Percentiles rank a stretch among this genome's conserved stretches.
phyloP scores from a whole-genome alignment of 1,140 invertebrate species.

The Neomicropteryx cornuta region DNA sequence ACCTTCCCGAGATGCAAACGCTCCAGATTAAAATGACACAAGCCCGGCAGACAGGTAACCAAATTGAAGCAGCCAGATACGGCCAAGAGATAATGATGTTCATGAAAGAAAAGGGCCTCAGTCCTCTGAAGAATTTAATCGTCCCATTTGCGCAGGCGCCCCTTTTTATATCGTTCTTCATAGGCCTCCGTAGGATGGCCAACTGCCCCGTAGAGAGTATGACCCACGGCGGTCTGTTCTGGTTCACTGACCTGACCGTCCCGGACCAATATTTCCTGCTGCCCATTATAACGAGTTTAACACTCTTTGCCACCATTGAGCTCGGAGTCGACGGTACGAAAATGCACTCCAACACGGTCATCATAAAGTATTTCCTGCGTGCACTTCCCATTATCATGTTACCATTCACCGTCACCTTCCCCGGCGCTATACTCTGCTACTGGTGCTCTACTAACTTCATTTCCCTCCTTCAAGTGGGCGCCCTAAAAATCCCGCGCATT shows the following conservation, averaged over 20 bases:
- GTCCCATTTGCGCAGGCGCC: slow-evolving; percentile 77
- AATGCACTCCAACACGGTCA: slow-evolving; percentile 47
- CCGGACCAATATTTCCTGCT: slow-evolving; percentile 83
- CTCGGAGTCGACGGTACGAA: slow-evolving; percentile 67
- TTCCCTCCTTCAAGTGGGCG: slow-evolving; percentile 69
- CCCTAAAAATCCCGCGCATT: slow-evolving; percentile 67
- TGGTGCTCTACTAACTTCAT: slow-evolving; percentile 87
- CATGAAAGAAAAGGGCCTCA: slow-evolving; percentile 72
- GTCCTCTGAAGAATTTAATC: slow-evolving; percentile 70
- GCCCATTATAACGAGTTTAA: slow-evolving; percentile 73
- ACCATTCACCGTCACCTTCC: slow-evolving; percentile 80
- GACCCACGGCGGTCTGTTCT: slow-evolving; percentile 76
- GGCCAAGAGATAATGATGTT: slow-evolving; percentile 64
- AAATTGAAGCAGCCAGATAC: slow-evolving; percentile 60
- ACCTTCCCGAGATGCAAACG: slow-evolving; percentile 67
- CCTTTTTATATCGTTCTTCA: slow-evolving; percentile 85
- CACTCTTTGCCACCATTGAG: slow-evolving; percentile 73
- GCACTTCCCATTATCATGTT: slow-evolving; percentile 72
- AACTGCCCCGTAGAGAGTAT: slow-evolving; percentile 81
- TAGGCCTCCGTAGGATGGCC: slow-evolving; percentile 74
- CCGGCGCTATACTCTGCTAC: slow-evolving; percentile 80
- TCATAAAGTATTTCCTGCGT: slow-evolving; percentile 63
- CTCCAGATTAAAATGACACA: slow-evolving; percentile 75
- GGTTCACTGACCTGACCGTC: slow-evolving; percentile 88
- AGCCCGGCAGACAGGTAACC: slow-evolving; percentile 68